Percentiles rank a stretch among this genome's conserved stretches.
Evolutionary conservation across 2,888 invertebrate species (phyloP).

Genomic region (Nemurella pictetii): DNA sequence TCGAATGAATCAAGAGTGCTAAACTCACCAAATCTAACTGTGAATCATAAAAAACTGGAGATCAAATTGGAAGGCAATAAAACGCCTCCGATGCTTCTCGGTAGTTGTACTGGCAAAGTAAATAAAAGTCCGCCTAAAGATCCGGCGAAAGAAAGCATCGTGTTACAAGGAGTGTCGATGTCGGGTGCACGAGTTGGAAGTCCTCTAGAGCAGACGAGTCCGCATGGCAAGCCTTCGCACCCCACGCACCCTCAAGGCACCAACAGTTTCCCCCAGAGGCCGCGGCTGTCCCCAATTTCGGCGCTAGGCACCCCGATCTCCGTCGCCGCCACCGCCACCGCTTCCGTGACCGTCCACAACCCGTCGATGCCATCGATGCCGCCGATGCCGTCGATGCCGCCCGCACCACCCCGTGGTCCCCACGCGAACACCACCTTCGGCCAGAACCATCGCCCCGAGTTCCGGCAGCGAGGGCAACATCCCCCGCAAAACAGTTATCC

Average conservation of each 20-base stretch:
- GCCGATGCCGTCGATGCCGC: slow-evolving; percentile 57
- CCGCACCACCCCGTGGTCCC: slow-evolving; percentile 17
- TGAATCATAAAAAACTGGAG: slow-evolving; percentile 35
- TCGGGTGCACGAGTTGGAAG: slow-evolving; percentile 41
- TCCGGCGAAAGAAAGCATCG: slow-evolving; percentile 19
- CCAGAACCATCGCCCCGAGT: slow-evolving; percentile 33
- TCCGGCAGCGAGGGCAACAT: slow-evolving; percentile 29
- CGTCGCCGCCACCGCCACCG: slow-evolving; percentile 61
- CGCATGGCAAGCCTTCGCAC: slow-evolving; percentile 52
- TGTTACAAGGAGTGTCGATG: slow-evolving; percentile 8
- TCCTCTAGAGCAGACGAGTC: slow-evolving; percentile 49
- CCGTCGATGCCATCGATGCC: slow-evolving; percentile 46
- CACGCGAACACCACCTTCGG: slow-evolving; percentile 8
- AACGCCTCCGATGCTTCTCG: slow-evolving; percentile 28
- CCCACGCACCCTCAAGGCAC: slow-evolving; percentile 59
- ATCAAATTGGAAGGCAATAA: slow-evolving; percentile 35
- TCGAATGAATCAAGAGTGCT: slow-evolving; percentile 59
- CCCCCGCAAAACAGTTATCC: slow-evolving; percentile 19
- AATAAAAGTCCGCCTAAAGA: slow-evolving; percentile 35
- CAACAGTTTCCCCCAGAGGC: slow-evolving; percentile 48
- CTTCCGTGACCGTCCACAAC: slow-evolving; percentile 35
- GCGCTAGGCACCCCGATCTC: background rate
- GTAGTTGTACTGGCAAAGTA: slow-evolving; percentile 28
- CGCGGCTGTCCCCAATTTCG: slow-evolving; percentile 19
- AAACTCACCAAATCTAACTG: slow-evolving; percentile 25